A percentile compares a stretch with the other conserved stretches of the same genome.
Evolutionary conservation across 2,113 vertebrate genomes (phyloP).

Genomic region (Pteronura brasiliensis): DNA sequence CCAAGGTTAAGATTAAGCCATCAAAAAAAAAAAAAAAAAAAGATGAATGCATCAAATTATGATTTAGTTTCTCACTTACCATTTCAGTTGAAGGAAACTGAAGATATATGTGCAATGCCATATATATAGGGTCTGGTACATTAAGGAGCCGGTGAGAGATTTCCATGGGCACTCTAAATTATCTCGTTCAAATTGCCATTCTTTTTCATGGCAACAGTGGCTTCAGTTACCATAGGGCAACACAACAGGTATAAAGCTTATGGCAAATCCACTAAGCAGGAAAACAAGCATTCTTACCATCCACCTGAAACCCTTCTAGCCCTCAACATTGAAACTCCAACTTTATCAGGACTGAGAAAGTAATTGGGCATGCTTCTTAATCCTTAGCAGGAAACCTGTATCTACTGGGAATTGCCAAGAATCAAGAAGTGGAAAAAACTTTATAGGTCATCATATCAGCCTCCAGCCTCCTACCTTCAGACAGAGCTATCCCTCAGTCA

Average conservation of each 20-base stretch:
- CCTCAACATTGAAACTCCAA: background rate
- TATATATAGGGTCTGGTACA: background rate
- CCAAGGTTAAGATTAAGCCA: background rate
- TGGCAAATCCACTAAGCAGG: background rate
- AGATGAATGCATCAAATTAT: background rate
- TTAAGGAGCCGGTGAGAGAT: background rate
- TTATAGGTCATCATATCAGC: background rate
- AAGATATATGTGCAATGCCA: background rate
- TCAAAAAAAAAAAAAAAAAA: constrained; percentile 30
- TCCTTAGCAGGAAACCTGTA: background rate
- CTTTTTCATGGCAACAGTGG: constrained; percentile 22
- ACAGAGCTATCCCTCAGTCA: background rate
- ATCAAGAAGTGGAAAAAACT: background rate
- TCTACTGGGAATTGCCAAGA: background rate
- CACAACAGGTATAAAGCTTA: background rate
- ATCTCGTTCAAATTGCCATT: constrained; percentile 20
- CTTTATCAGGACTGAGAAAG: constrained; percentile 5
- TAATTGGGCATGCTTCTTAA: background rate
- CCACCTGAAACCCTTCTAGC: background rate
- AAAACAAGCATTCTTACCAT: background rate
- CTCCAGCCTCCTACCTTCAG: background rate
- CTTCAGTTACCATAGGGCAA: background rate
- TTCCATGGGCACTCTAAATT: constrained; percentile 2
- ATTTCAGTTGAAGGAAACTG: background rate
- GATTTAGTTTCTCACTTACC: background rate